Conservation (phyloP, 2,113 vertebrate genomes). For the Sylvietta virens region DNA sequence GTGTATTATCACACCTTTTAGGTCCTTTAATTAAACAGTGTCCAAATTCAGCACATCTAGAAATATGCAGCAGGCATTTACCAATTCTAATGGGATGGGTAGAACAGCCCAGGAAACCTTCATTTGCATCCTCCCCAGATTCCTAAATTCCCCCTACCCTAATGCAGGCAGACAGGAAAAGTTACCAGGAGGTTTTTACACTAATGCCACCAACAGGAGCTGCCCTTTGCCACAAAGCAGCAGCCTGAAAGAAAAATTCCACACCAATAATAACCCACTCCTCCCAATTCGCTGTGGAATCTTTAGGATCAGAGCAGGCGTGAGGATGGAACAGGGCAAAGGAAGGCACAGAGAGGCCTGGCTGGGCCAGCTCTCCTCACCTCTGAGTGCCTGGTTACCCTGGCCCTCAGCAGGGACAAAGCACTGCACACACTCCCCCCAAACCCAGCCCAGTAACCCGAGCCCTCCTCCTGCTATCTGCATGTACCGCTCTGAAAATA, state of each 20-base stretch:
- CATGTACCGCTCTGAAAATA: slow-evolving; percentile 27
- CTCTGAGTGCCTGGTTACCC: not conserved
- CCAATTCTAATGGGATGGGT: not conserved
- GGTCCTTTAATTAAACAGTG: not conserved
- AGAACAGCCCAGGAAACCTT: not conserved
- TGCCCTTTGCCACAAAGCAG: not conserved
- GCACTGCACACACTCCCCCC: not conserved
- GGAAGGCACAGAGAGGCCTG: not conserved
- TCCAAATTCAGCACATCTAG: not conserved
- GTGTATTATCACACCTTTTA: not conserved
- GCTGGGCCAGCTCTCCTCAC: not conserved
- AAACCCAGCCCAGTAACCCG: not conserved
- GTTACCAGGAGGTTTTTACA: not conserved
- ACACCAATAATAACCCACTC: not conserved
- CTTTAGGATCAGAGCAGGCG: not conserved
- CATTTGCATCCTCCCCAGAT: not conserved
- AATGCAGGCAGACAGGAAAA: not conserved
- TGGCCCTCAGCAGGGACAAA: not conserved
- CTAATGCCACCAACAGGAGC: not conserved
- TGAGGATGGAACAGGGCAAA: not conserved
- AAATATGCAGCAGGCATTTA: not conserved
- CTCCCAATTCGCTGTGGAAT: not conserved
- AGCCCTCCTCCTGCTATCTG: not conserved
- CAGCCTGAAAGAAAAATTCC: not conserved
- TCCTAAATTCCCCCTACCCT: not conserved